Conservation (phyloP, 2,797 vertebrate genomes). For the Zalophus californianus region DNA sequence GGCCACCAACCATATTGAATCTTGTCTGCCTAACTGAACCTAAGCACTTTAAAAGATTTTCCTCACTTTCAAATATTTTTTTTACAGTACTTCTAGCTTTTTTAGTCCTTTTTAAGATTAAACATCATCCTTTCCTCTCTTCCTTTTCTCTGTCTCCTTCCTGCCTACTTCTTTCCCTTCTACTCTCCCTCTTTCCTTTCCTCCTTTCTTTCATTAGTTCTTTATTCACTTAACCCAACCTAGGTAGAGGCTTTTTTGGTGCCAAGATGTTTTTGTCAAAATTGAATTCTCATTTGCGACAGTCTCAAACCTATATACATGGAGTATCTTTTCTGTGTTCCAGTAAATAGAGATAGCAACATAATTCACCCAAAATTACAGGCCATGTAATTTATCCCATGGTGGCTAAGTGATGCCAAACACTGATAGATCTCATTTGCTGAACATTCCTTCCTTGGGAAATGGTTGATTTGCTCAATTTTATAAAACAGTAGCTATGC, state of each 20-base stretch:
- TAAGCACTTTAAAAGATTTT: not conserved
- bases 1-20: not conserved
- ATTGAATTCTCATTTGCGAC: not conserved
- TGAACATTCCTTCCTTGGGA: not conserved
- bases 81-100: not conserved
- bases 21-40: not conserved
- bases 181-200: fast-evolving
- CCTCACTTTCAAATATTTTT: not conserved
- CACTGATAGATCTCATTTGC: not conserved
- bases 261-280: not conserved
- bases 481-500: not conserved
- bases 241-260: not conserved
- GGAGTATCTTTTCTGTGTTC: not conserved
- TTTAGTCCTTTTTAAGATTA: not conserved
- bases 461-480: slow-evolving; percentile 6
- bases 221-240: not conserved
- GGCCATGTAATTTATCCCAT: not conserved
- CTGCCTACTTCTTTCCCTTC: not conserved
- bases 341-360: not conserved
- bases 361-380: not conserved
- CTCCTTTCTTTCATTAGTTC: not conserved
- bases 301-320: not conserved
- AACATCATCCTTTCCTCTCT: not conserved
- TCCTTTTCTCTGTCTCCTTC: not conserved
- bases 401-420: not conserved